phyloP scores from a whole-genome alignment of 2,113 vertebrate genomes.

The Neolamprologus caudopunctatus region DNA sequence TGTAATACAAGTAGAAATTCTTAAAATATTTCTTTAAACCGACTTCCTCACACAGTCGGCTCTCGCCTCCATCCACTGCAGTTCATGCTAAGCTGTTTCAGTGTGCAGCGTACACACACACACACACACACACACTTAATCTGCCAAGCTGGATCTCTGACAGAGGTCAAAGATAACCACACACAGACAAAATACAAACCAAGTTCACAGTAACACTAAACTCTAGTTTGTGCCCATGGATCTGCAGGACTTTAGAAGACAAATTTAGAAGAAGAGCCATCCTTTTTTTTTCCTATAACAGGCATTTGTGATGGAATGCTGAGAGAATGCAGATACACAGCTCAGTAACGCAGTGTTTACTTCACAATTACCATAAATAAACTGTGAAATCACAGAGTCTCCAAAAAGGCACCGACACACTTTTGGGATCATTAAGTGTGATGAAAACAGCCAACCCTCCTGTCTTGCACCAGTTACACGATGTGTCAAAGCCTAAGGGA shows the following conservation, averaged over 20 bases:
- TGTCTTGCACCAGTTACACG: conserved; percentile 42
- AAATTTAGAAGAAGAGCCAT: not conserved
- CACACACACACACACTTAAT: conserved; percentile 2
- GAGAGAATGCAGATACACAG: not conserved
- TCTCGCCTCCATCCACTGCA: conserved; percentile 6
- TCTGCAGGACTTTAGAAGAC: not conserved
- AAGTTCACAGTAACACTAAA: not conserved
- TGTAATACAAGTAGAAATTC: conserved; percentile 9
- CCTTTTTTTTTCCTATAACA: not conserved
- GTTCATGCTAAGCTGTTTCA: conserved; percentile 34
- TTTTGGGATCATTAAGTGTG: not conserved
- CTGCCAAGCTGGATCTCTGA: conserved; percentile 41
- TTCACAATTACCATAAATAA: conserved; percentile 21
- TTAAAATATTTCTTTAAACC: not conserved
- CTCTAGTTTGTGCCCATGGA: not conserved
- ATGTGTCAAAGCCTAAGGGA: conserved; percentile 23
- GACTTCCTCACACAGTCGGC: not conserved
- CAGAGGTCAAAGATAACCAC: conserved; percentile 27
- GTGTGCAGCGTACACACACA: not conserved
- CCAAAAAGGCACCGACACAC: not conserved
- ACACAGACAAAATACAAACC: conserved; percentile 33
- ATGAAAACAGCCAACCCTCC: not conserved
- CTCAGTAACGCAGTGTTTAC: not conserved
- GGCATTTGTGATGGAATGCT: not conserved
- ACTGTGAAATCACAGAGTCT: not conserved